Base-by-base conservation (phyloP, 1,140 invertebrate genomes). In the Phymastichus coffea region DNA sequence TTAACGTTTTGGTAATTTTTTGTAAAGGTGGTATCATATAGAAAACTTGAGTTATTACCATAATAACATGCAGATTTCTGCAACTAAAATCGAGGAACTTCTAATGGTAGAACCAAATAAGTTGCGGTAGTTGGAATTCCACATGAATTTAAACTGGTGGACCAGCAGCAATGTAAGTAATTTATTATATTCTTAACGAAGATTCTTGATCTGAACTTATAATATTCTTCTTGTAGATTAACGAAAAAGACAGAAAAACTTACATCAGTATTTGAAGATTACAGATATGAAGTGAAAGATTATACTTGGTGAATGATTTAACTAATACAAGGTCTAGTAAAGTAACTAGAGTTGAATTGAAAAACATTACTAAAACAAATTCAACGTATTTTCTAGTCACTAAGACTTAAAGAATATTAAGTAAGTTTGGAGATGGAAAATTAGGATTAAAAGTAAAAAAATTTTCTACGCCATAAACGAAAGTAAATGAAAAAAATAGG, bases 291-390 rank as follows among this genome's bases (percentile, higher is more conserved):
- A n/a, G n/a, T n/a, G n/a, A n/a, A n/a, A n/a, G n/a, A n/a, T n/a
- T n/a, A n/a, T n/a, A n/a, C n/a, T 84, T 86, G 65, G 51, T 85
- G 1, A 75, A 84, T 37, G 66, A 72, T 58, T 81, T 89, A 64
- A 85, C 87, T 1, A 77, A 81, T 66, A 86, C 85, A 20, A 66
- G 81, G 0, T 81, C 82, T 3, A 86, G 86, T 0, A 88, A 89
- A 76, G 79, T 87, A 30, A 71, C 84, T 26, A 76, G 86, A 60
- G 74, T 66, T 15, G 70, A 77, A 33, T 61, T 76, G 4, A 74
- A 69, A 59, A 57, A 75, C 59, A 61, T 73, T 26, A 61, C 68
- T 10, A 66, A 67, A 65, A 61, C 48, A 28, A 49, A n/a, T n/a
- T n/a, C n/a, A n/a, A n/a, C n/a, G n/a, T n/a, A n/a, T n/a, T n/a